Conservation (phyloP, 2,113 vertebrate species). For the Triplophysa siluroides region DNA sequence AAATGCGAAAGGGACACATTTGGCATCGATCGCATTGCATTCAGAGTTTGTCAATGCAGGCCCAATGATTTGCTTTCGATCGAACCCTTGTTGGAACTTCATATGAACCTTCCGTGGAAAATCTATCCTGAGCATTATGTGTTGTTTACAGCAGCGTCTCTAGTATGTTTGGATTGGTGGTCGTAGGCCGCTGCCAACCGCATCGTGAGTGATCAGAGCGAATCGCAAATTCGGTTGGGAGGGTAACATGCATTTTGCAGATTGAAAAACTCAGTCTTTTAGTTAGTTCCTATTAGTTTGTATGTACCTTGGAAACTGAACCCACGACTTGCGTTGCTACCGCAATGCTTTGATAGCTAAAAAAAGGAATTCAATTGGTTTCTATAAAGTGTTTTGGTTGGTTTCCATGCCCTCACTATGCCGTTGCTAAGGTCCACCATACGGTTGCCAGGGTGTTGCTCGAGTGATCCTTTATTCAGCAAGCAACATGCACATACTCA, state of each 20-base stretch:
- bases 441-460: not conserved
- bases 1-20: slow-evolving; percentile 1
- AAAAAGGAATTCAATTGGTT: no score
- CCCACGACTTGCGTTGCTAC: no score
- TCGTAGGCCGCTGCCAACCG: not conserved
- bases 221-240: not conserved
- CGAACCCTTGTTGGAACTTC: no score
- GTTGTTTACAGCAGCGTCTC: slow-evolving; percentile 7
- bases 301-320: no score
- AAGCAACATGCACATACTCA: no score
- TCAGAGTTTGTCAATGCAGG: not conserved
- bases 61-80: slow-evolving; percentile 4
- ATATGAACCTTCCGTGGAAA: slow-evolving; percentile 7
- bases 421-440: not conserved
- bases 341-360: no score
- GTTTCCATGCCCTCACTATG: not conserved
- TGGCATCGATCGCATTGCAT: not conserved
- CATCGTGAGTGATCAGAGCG: no score
- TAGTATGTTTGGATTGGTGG: slow-evolving; percentile 15
- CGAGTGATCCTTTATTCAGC: no score
- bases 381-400: not conserved
- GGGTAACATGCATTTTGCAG: not conserved
- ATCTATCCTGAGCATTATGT: not conserved
- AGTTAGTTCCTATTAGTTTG: no score
- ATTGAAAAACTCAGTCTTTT: no score